phyloP scores from a whole-genome alignment of 2,113 vertebrate genomes.

The Psilopsiagon aurifrons region DNA sequence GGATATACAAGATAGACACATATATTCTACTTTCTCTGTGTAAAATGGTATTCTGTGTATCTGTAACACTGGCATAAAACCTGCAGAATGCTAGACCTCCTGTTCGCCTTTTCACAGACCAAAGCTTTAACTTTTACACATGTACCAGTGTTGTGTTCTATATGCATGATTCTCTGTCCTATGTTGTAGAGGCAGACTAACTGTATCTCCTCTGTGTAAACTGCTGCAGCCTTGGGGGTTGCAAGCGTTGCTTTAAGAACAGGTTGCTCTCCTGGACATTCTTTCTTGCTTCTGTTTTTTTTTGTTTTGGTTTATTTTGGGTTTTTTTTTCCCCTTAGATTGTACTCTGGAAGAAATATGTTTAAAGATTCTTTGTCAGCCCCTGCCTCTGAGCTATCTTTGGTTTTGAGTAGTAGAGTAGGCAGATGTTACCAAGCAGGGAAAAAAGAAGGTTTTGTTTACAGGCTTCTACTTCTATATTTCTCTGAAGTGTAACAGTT shows the following conservation, averaged over 20 bases:
- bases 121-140: background rate
- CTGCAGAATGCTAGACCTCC: background rate
- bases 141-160: rapidly evolving
- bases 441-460: background rate
- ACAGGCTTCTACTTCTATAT: background rate
- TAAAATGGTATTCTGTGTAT: background rate
- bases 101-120: background rate
- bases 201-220: background rate
- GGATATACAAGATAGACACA: rapidly evolving
- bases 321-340: background rate
- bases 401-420: background rate
- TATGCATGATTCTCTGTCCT: background rate
- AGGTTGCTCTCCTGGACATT: background rate
- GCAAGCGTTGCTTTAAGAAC: background rate
- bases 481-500: background rate
- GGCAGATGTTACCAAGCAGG: background rate
- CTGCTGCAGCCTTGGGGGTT: background rate
- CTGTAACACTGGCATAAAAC: background rate
- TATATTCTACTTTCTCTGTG: background rate
- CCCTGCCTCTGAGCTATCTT: rapidly evolving
- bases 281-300: background rate
- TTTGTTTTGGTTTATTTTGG: background rate
- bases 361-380: background rate
- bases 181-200: background rate
- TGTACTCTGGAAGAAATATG: background rate